Evolutionary conservation across 2,113 vertebrate species (phyloP).

Genomic region (Rhinoderma darwinii): DNA sequence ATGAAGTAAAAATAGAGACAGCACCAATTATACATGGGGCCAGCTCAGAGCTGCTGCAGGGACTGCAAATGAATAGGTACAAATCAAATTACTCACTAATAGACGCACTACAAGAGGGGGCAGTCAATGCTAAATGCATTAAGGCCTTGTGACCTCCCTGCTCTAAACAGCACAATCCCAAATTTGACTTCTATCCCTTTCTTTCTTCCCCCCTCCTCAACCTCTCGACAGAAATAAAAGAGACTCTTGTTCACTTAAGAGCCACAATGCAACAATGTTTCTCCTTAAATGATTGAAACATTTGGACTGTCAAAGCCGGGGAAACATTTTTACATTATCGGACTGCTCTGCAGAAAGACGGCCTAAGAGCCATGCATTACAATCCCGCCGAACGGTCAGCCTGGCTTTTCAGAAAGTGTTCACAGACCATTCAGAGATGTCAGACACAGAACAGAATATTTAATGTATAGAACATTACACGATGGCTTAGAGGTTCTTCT

Average conservation of each 20-base stretch:
- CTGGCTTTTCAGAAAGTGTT: conserved; percentile 50
- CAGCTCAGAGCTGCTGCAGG: conserved; percentile 89
- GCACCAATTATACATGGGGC: conserved; percentile 90
- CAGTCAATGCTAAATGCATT: conserved; percentile 93
- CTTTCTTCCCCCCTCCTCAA: neutral
- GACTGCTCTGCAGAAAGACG: conserved; percentile 42
- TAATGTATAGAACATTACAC: neutral
- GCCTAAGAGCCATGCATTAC: conserved; percentile 46
- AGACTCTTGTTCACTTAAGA: conserved; percentile 78
- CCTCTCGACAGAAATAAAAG: conserved; percentile 76
- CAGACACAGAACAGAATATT: conserved; percentile 40
- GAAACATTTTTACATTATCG: conserved; percentile 63
- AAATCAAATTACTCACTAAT: conserved; percentile 93
- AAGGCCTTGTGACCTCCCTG: conserved; percentile 86
- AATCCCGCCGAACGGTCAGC: conserved; percentile 25
- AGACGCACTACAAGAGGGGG: conserved; percentile 87
- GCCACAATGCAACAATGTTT: conserved; percentile 71
- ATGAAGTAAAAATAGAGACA: conserved; percentile 96
- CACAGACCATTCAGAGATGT: conserved; percentile 33
- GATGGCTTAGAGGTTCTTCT: conserved; percentile 3
- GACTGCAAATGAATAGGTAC: conserved; percentile 92
- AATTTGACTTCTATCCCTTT: conserved; percentile 79
- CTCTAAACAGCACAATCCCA: conserved; percentile 82
- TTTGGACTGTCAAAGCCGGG: conserved; percentile 75
- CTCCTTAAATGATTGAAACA: conserved; percentile 84